These are phyloP conservation scores for Keiferia lycopersicella DNA, from an alignment of 2,888 invertebrate species.

Conservation along the genomic window DNA sequence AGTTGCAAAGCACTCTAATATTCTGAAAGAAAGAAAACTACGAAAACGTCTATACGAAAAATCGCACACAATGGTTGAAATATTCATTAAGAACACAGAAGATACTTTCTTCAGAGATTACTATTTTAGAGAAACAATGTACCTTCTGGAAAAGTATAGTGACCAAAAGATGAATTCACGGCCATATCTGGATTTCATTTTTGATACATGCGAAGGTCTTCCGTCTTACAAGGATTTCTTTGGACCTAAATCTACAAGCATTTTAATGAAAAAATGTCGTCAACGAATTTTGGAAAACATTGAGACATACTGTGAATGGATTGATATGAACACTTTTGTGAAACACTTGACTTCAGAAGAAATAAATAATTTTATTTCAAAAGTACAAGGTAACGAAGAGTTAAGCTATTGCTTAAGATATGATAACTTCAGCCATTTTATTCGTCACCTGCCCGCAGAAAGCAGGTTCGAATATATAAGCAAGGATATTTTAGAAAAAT, in stretches of 20 bases:
- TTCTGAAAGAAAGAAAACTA: slow-evolving; percentile 21
- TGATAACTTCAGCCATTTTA: slow-evolving; percentile 50
- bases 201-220: slow-evolving; percentile 41
- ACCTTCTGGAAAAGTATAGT: slow-evolving; percentile 42
- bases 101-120: slow-evolving; percentile 16
- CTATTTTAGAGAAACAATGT: slow-evolving; percentile 33
- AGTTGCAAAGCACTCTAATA: slow-evolving; percentile 41
- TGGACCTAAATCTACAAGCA: slow-evolving; percentile 49
- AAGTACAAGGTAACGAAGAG: slow-evolving; percentile 23
- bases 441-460: slow-evolving; percentile 50
- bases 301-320: slow-evolving; percentile 42
- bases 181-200: slow-evolving; percentile 46
- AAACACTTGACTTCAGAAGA: slow-evolving; percentile 50
- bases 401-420: slow-evolving; percentile 40
- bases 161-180: slow-evolving; percentile 32
- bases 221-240: slow-evolving; percentile 38
- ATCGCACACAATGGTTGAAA: slow-evolving; percentile 47
- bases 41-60: slow-evolving; percentile 53
- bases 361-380: slow-evolving; percentile 25
- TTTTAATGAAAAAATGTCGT: slow-evolving; percentile 55
- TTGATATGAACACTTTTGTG: slow-evolving; percentile 56
- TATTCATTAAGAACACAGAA: slow-evolving; percentile 31
- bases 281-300: slow-evolving; percentile 52
- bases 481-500: slow-evolving; percentile 48
- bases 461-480: slow-evolving; percentile 55